A percentile compares a stretch with the other conserved stretches of the same genome.
These are phyloP conservation scores for Calliphora vicina DNA, from an alignment of 1,140 invertebrate genomes.

Conservation along the genomic window DNA sequence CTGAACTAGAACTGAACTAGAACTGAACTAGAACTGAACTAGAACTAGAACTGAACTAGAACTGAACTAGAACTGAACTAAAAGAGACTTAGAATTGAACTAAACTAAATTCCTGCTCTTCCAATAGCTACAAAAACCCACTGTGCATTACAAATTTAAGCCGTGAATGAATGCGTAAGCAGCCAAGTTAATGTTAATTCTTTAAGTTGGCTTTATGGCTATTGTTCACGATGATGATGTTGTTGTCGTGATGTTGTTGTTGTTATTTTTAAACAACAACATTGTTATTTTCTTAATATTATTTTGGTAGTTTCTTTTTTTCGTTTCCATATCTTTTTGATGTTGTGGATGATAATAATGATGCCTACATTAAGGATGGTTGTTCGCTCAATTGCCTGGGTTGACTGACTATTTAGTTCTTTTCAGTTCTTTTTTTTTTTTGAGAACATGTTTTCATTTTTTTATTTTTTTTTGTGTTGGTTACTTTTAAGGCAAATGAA, in stretches of 20 bases:
- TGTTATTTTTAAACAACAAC: background rate
- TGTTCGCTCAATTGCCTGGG: background rate
- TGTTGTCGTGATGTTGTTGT: background rate
- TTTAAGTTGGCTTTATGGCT: background rate
- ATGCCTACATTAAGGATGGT: conserved; percentile 8
- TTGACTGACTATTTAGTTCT: background rate
- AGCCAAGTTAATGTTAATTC: conserved; percentile 12
- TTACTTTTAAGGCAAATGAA: background rate
- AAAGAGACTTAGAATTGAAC: too few species aligned
- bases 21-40: too few species aligned
- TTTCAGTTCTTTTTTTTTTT: background rate
- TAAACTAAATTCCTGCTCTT: too few species aligned
- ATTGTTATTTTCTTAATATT: background rate
- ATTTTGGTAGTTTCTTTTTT: background rate
- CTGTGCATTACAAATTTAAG: background rate
- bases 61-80: too few species aligned
- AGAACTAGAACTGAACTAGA: too few species aligned
- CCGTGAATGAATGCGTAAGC: background rate
- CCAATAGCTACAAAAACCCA: too few species aligned
- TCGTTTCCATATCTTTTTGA: too few species aligned
- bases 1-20: too few species aligned
- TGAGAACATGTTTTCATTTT: background rate
- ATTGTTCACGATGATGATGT: background rate
- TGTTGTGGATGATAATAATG: background rate
- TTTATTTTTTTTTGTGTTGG: background rate